Percentiles rank a stretch among this genome's conserved stretches.
Evolutionary conservation across 1,140 invertebrate species (phyloP).

Genomic region (Zaprionus nigranus): DNA sequence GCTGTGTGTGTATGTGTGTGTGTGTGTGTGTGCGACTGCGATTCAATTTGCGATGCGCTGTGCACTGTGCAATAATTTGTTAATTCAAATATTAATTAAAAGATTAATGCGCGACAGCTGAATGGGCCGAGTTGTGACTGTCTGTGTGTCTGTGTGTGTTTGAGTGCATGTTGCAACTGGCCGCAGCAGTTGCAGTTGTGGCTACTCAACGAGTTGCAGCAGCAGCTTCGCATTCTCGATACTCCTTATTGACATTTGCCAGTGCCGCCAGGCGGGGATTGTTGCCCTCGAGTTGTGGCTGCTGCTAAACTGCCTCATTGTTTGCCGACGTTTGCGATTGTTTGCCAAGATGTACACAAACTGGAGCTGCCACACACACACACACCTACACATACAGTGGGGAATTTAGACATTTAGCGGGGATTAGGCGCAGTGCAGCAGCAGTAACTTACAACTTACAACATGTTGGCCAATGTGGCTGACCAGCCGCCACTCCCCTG

Average conservation of each 20-base stretch:
- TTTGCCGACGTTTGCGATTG: constrained; percentile 51
- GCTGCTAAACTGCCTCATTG: constrained; percentile 38
- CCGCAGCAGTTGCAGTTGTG: not conserved
- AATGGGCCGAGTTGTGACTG: constrained; percentile 28
- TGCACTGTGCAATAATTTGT: constrained; percentile 65
- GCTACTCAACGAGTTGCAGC: not conserved
- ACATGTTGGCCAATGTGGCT: constrained; percentile 51
- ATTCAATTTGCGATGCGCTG: constrained; percentile 51
- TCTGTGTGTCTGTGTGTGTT: not conserved
- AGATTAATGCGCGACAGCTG: constrained; percentile 61
- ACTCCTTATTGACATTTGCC: constrained; percentile 68
- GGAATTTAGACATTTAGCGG: constrained; percentile 58
- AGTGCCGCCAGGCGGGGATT: constrained; percentile 51
- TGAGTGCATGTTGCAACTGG: not conserved
- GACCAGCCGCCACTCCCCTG: constrained; percentile 65
- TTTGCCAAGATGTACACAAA: constrained; percentile 14
- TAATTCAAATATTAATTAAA: constrained; percentile 82
- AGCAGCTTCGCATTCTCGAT: constrained; percentile 4
- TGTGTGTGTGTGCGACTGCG: constrained; percentile 1
- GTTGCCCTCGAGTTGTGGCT: constrained; percentile 46
- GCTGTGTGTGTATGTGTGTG: constrained; percentile 9
- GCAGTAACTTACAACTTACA: not conserved
- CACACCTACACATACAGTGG: constrained; percentile 19
- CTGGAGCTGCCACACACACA: constrained; percentile 30
- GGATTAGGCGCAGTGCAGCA: constrained; percentile 8